phyloP scores from a whole-genome alignment of 2,888 invertebrate species.

The Calameuta idolon region DNA sequence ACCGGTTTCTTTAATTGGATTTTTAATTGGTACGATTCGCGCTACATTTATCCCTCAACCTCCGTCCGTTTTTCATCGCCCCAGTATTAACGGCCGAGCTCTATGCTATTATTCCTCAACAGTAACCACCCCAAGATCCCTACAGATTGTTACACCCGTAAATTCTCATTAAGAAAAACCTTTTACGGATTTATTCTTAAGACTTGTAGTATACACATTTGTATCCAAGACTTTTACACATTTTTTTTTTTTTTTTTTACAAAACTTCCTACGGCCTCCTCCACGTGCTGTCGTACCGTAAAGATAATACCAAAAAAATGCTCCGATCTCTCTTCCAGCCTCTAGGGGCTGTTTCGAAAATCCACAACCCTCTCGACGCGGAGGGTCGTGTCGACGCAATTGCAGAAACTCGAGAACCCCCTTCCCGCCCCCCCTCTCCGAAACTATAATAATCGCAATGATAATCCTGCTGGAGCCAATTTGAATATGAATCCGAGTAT shows the following conservation, averaged over 20 bases:
- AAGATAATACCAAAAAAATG: neutral
- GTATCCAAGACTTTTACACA: neutral
- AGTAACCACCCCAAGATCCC: constrained; percentile 13
- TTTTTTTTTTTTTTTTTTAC: too few species aligned
- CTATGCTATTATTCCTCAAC: constrained; percentile 12
- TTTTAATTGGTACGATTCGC: constrained; percentile 63
- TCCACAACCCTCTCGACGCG: neutral
- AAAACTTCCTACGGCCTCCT: neutral
- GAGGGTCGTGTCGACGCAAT: neutral
- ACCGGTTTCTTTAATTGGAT: constrained; percentile 62
- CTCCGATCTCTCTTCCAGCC: neutral
- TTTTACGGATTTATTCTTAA: neutral
- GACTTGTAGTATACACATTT: neutral
- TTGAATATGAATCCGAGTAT: constrained; percentile 67
- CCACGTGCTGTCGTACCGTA: neutral
- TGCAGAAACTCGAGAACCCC: constrained; percentile 12
- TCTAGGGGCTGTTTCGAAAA: neutral
- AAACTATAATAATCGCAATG: constrained; percentile 63
- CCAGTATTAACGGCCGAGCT: constrained; percentile 8
- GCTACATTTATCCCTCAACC: constrained; percentile 55
- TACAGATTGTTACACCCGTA: constrained; percentile 11
- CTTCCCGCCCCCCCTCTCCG: constrained; percentile 15
- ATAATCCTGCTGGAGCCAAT: constrained; percentile 55
- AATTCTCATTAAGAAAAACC: constrained; percentile 29
- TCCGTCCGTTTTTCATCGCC: constrained; percentile 14